Conservation (phyloP, 2,113 vertebrate species). For the Podarcis cretensis region DNA sequence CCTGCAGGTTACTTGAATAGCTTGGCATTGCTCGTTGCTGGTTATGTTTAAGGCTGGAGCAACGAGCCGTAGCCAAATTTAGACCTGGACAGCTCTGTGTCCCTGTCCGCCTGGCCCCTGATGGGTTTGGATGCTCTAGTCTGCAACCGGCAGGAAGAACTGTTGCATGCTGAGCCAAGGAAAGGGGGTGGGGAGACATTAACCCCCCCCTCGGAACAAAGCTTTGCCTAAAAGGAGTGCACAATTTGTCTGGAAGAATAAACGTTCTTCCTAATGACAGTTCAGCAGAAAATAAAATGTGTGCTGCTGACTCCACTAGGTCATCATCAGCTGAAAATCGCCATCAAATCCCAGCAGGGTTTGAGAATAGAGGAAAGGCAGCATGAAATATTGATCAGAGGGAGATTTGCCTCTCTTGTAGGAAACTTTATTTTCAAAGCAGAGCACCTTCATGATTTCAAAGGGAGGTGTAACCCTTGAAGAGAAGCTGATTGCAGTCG, state of each 20-base stretch:
- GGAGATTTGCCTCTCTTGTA: constrained; percentile 29
- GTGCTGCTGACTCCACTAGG: constrained; percentile 43
- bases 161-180: background rate
- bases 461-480: constrained; percentile 33
- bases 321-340: constrained; percentile 51
- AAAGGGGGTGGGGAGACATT: background rate
- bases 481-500: constrained; percentile 34
- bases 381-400: constrained; percentile 74
- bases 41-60: constrained; percentile 49
- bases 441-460: constrained; percentile 55
- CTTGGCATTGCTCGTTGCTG: constrained; percentile 48
- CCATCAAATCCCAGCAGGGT: constrained; percentile 20
- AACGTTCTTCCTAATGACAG: constrained; percentile 55
- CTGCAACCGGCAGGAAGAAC: background rate
- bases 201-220: background rate
- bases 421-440: constrained; percentile 55
- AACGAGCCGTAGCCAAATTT: background rate
- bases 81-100: background rate
- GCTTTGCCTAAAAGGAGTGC: constrained; percentile 2
- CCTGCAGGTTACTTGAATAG: constrained; percentile 24
- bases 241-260: constrained; percentile 36
- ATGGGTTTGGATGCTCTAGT: background rate
- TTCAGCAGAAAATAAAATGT: constrained; percentile 59
- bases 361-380: constrained; percentile 57
- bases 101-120: background rate